These are phyloP conservation scores for Zosterops hypoxanthus DNA, from an alignment of 2,113 vertebrate species.

Conservation along the genomic window DNA sequence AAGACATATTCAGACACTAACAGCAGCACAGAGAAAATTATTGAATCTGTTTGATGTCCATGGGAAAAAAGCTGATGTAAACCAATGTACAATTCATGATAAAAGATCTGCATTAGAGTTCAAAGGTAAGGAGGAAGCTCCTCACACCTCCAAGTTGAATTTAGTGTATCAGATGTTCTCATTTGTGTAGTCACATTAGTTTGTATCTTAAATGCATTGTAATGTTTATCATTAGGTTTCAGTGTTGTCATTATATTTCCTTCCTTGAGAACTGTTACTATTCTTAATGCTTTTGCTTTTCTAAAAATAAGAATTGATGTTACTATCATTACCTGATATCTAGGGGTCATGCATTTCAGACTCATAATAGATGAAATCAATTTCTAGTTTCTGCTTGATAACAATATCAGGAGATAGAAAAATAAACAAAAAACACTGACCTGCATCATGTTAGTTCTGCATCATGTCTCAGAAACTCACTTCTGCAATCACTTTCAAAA, in stretches of 20 bases:
- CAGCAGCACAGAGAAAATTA: not conserved
- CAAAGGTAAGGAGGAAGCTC: not conserved
- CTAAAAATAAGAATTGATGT: not conserved
- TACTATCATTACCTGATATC: not conserved
- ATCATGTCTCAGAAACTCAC: not conserved
- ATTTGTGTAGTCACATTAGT: not conserved
- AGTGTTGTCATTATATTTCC: not conserved
- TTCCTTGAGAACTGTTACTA: not conserved
- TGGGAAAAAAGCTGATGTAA: not conserved
- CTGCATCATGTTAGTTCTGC: not conserved
- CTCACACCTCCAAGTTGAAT: not conserved
- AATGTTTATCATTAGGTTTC: not conserved
- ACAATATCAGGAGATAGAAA: not conserved
- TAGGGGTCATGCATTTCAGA: not conserved
- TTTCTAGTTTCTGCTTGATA: constrained; percentile 1
- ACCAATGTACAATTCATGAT: not conserved
- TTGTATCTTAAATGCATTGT: not conserved
- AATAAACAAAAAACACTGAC: not conserved
- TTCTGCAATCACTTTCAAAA: not conserved
- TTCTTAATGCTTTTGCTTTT: not conserved
- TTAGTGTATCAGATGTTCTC: not conserved
- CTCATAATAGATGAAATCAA: not conserved
- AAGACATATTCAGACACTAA: not conserved
- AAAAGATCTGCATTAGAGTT: not conserved
- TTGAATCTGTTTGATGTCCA: not conserved